Conservation (phyloP, 2,888 invertebrate species). For the Standfussiana lucernea region DNA sequence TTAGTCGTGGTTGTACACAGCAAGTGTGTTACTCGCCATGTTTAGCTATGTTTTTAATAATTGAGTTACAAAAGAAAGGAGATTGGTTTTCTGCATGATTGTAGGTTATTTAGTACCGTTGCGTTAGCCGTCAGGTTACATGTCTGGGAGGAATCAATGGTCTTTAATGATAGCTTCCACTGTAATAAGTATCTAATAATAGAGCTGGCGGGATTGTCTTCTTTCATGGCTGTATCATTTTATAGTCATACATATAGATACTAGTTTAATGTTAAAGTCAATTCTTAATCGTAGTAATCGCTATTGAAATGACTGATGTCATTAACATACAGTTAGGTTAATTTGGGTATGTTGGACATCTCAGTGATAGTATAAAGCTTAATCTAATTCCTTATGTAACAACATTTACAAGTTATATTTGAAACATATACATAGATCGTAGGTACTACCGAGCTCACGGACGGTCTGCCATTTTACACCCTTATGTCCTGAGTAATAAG, state of each 20-base stretch:
- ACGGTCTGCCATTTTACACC: no score
- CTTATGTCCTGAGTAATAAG: no score
- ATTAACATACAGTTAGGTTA: constrained; percentile 36
- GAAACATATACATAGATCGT: background rate
- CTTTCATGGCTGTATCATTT: constrained; percentile 24
- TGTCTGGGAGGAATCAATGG: constrained; percentile 18
- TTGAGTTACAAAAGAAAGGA: constrained; percentile 14
- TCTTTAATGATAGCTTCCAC: constrained; percentile 46
- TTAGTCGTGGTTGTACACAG: constrained; percentile 22
- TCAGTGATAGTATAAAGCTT: background rate
- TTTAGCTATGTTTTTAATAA: constrained; percentile 12
- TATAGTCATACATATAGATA: constrained; percentile 4
- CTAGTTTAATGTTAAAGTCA: constrained; percentile 15
- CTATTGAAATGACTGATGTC: constrained; percentile 1
- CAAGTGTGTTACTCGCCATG: background rate
- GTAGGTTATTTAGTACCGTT: constrained; percentile 46
- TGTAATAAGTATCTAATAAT: constrained; percentile 39
- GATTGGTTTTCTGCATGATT: constrained; percentile 23
- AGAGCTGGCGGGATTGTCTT: constrained; percentile 9
- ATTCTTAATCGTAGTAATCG: background rate
- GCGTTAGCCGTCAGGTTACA: constrained; percentile 50
- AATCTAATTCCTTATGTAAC: background rate
- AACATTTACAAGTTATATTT: background rate
- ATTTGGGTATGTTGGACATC: constrained; percentile 9
- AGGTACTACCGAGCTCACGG: no score